Base-by-base conservation (phyloP, 2,888 invertebrate species). In the Cabera pusaria region DNA sequence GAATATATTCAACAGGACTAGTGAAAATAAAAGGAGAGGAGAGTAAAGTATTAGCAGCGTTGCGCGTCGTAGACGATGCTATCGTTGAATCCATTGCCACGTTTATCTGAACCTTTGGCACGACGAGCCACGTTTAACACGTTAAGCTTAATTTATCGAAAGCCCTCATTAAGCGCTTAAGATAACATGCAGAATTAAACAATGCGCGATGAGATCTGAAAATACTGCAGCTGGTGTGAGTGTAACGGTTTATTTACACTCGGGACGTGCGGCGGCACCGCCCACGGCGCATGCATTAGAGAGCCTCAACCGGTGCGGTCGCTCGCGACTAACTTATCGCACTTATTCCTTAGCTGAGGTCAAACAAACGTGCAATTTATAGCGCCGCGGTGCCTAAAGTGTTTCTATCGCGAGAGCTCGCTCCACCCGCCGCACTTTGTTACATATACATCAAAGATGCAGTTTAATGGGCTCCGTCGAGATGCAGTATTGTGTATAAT, bases 391-490 rank as follows among this genome's bases (percentile, higher is more conserved):
- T 24, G 9, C 24, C 20, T 23, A 16, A 7, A 25, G 12, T 29
- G n/a, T 23, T 37, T 14, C 19, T 18, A 19, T 11, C n/a, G 21
- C 14, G 6, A 12, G 19, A 24, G 23, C 25, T 19, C 5, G 14
- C 21, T 29, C 10, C 10, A 9, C 20, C 14, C 11, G 20, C 29
- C 24, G 24, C 16, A 25, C 24, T 37, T 25, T 31, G 24, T 31
- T 37, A 28, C 14, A 5, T n/a, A n/a, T n/a, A n/a, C n/a, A n/a
- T 29, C 31, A 25, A 25, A 31, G 19, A 24, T 37, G 29, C 20
- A 29, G 24, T 14, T 20, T 19, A 19, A 29, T 28, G 28, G 11
- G 14, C 12, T n/a, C 6, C 28, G 6, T 2, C 9, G 11, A 10
- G 10, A 28, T 2, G 9, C 18, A 9, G 18, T n/a, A 9, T 7